A percentile compares a stretch with the other conserved stretches of the same genome.
phyloP scores from a whole-genome alignment of 2,888 invertebrate species.

The Caenorhabditis zanzibari region DNA sequence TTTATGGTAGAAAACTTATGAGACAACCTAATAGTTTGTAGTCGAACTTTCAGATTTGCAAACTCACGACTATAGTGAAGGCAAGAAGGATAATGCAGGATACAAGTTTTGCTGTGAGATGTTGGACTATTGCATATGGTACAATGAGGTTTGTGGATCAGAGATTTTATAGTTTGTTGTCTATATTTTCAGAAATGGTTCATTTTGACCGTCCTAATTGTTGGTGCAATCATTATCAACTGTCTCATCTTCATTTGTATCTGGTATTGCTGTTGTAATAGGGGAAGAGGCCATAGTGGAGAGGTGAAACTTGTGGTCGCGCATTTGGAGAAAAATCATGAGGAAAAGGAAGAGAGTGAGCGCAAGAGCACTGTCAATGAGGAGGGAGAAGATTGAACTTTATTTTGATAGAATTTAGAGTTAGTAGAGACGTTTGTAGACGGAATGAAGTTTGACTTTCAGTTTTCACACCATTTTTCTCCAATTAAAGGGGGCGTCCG shows the following conservation, averaged over 20 bases:
- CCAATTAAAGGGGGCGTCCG: no score
- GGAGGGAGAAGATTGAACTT: no score
- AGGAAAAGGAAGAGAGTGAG: neutral
- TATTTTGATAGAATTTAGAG: no score
- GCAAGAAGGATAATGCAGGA: neutral
- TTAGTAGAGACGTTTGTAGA: no score
- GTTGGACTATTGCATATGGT: slow-evolving; percentile 6
- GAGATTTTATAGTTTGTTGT: no score
- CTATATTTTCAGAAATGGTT: neutral
- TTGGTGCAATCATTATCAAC: neutral
- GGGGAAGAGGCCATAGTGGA: neutral
- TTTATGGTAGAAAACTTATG: no score
- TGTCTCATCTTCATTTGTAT: neutral
- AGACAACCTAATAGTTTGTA: no score
- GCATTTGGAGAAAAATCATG: neutral
- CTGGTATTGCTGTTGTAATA: neutral
- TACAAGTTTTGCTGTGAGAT: slow-evolving; percentile 12
- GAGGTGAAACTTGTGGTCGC: no score
- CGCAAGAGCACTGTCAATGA: no score
- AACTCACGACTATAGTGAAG: neutral
- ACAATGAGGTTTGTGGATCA: neutral
- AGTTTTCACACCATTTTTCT: no score
- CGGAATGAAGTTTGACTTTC: no score
- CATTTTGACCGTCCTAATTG: neutral
- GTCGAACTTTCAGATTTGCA: slow-evolving; percentile 9